Evolutionary conservation across 2,888 invertebrate genomes (phyloP).

Genomic region (Cheilosia urbana): DNA sequence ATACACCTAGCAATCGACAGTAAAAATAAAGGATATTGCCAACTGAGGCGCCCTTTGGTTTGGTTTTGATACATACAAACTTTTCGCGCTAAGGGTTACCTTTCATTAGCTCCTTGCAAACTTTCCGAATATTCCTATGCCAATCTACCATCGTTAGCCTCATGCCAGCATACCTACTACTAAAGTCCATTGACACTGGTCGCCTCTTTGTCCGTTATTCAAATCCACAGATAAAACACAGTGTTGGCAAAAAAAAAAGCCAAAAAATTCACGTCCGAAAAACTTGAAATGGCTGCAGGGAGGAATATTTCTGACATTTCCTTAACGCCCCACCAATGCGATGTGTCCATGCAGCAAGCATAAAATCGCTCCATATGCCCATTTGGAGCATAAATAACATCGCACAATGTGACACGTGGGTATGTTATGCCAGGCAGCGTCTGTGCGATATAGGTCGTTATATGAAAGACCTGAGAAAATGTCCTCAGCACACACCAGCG

Average conservation of each 20-base stretch:
- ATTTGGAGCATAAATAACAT: constrained; percentile 68
- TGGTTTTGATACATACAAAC: too few relatives aligned
- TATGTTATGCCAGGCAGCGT: constrained; percentile 27
- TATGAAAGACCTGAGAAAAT: constrained; percentile 44
- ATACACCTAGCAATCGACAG: too few relatives aligned
- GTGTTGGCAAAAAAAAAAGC: not conserved
- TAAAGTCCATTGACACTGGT: constrained; percentile 32
- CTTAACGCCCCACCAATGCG: not conserved
- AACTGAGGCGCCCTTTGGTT: too few relatives aligned
- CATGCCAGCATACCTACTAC: too few relatives aligned
- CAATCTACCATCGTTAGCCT: too few relatives aligned
- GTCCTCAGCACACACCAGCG: constrained; percentile 31
- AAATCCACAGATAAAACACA: constrained; percentile 21
- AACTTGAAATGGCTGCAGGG: constrained; percentile 23
- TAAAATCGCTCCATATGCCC: constrained; percentile 59
- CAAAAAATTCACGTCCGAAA: constrained; percentile 13
- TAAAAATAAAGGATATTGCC: too few relatives aligned
- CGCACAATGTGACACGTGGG: constrained; percentile 32
- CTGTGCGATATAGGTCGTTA: constrained; percentile 58
- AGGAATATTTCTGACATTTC: constrained; percentile 10
- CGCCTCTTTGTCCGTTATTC: constrained; percentile 21
- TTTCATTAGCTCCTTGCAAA: too few relatives aligned
- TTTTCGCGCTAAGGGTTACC: too few relatives aligned
- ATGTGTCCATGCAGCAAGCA: constrained; percentile 17
- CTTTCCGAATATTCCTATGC: too few relatives aligned